phyloP scores from a whole-genome alignment of 2,888 invertebrate species.

The Hoplodrina ambigua region DNA sequence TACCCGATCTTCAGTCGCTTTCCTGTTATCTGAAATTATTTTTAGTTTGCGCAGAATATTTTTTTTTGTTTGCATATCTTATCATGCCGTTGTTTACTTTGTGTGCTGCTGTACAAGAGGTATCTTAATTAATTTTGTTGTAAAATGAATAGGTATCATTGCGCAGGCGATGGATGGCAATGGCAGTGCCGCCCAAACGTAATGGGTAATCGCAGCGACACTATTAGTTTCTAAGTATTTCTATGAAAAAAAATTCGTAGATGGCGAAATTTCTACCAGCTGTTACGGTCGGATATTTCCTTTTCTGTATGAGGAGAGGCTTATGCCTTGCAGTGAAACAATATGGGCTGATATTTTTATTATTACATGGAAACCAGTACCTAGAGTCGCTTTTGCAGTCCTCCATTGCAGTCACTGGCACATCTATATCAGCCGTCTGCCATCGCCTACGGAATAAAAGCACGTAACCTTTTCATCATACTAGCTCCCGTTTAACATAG shows the following conservation, averaged over 20 bases:
- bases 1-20: conserved; percentile 43
- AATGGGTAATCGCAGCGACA: no score
- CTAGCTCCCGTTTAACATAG: neutral
- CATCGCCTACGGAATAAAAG: neutral
- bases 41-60: conserved; percentile 26
- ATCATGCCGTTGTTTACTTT: conserved; percentile 39
- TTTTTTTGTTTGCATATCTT: conserved; percentile 32
- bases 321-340: no score
- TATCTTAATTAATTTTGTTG: conserved; percentile 19
- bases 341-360: no score
- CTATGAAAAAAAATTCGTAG: no score
- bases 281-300: neutral
- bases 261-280: neutral
- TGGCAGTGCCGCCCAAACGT: neutral
- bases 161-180: neutral
- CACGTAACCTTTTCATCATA: neutral
- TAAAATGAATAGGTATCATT: neutral
- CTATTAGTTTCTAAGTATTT: no score
- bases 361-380: no score
- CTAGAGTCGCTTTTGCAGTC: neutral
- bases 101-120: conserved; percentile 8
- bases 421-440: neutral
- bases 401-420: neutral
- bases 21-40: conserved; percentile 39
- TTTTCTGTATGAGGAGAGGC: no score